Conservation (phyloP, 2,797 vertebrate species). For the Enteromius thamalakanensis region DNA sequence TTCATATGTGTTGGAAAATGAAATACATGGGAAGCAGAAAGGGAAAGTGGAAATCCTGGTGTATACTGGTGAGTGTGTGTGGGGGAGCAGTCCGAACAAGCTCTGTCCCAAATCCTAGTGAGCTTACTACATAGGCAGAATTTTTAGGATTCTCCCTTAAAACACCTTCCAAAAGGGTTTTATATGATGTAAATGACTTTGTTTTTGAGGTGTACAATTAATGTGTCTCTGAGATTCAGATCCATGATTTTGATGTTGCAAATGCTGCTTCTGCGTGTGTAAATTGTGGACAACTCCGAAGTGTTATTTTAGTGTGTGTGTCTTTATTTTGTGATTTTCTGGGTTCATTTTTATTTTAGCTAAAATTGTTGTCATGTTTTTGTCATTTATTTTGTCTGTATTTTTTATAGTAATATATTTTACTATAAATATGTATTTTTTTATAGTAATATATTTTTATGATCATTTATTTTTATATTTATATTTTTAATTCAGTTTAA, state of each 20-base stretch:
- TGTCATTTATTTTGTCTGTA: not conserved
- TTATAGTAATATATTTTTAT: too few relatives aligned
- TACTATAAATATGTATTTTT: not conserved
- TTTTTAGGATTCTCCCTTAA: too few relatives aligned
- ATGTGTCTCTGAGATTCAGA: not conserved
- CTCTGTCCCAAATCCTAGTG: not conserved
- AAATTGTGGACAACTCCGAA: not conserved
- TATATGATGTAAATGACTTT: not conserved
- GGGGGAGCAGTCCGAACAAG: not conserved
- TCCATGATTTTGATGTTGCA: not conserved
- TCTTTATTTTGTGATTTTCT: not conserved
- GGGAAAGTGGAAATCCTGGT: not conserved
- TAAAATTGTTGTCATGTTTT: not conserved
- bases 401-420: too few relatives aligned
- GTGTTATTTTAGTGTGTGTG: not conserved
- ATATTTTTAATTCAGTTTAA: not conserved
- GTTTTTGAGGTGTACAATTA: not conserved
- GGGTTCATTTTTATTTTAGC: not conserved
- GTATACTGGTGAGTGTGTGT: not conserved
- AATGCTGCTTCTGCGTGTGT: too few relatives aligned
- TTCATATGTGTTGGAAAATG: not conserved
- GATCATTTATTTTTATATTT: not conserved
- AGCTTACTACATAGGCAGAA: not conserved
- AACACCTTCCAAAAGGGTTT: not conserved
- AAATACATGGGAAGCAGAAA: not conserved